Evolutionary conservation across 2,888 invertebrate genomes (phyloP).

Genomic region (Torymus auratus): DNA sequence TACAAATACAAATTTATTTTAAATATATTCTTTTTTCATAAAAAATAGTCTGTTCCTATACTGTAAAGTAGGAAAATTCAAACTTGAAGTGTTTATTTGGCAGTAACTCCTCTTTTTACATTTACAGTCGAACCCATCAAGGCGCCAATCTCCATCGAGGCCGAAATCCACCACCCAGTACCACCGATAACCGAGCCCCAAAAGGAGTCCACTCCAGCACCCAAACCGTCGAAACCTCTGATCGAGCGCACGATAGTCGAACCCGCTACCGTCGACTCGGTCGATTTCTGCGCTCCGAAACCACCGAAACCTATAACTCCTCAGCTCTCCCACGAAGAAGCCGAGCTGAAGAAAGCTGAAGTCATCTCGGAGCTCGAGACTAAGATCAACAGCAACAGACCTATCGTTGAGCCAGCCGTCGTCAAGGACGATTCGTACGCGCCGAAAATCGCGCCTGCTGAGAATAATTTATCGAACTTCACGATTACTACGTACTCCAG

Average conservation of each 20-base stretch:
- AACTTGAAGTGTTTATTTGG: no score
- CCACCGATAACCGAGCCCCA: no score
- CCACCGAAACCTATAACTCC: background rate
- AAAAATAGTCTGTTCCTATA: no score
- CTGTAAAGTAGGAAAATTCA: no score
- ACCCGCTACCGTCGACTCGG: conserved; percentile 7
- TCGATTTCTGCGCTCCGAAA: conserved; percentile 38
- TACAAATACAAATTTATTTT: no score
- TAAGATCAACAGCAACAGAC: conserved; percentile 65
- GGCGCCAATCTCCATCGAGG: conserved; percentile 29
- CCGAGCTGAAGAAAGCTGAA: conserved; percentile 65
- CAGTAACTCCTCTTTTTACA: background rate
- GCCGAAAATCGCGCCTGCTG: conserved; percentile 69
- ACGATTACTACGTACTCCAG: conserved; percentile 72
- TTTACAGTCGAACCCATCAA: conserved; percentile 1
- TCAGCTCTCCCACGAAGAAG: conserved; percentile 24
- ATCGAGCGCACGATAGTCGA: background rate
- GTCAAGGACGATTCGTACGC: conserved; percentile 54
- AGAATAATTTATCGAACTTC: conserved; percentile 72
- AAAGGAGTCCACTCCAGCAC: background rate
- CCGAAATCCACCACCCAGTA: conserved; percentile 13
- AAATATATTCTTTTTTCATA: no score
- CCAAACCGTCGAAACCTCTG: background rate
- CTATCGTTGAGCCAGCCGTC: conserved; percentile 57
- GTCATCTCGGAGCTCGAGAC: conserved; percentile 69